Evolutionary conservation across 2,888 invertebrate species (phyloP).

Genomic region (Pristionchus arcanus): DNA sequence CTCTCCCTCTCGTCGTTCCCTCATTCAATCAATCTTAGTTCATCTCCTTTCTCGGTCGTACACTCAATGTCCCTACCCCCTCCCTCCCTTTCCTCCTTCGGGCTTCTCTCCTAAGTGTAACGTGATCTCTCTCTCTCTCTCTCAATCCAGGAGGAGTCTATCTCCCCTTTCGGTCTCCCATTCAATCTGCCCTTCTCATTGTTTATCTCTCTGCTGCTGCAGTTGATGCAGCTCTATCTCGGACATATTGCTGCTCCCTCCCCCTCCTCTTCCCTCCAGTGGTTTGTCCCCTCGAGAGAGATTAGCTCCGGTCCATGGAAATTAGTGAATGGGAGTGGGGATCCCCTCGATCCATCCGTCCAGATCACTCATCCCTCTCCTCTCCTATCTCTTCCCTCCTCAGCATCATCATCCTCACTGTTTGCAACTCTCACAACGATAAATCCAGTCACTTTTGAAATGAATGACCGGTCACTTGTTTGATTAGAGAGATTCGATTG

Average conservation of each 20-base stretch:
- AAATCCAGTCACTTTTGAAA: conserved; percentile 4
- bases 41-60: conserved; percentile 15
- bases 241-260: too few species aligned
- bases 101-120: conserved; percentile 4
- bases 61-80: neutral
- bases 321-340: conserved; percentile 26
- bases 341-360: neutral
- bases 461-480: conserved; percentile 46
- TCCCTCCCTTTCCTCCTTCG: neutral
- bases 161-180: neutral
- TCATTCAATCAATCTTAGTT: conserved; percentile 11
- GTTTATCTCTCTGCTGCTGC: neutral
- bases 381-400: neutral
- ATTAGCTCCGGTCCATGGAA: conserved; percentile 45
- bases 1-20: neutral
- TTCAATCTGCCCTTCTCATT: neutral
- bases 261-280: neutral
- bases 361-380: conserved; percentile 2
- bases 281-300: conserved; percentile 10
- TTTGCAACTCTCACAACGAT: conserved; percentile 31
- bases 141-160: neutral
- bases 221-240: neutral
- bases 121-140: conserved; percentile 23
- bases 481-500: conserved; percentile 33
- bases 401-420: neutral